Percentiles rank a stretch among this genome's conserved stretches.
Conservation (phyloP, 2,113 vertebrate genomes). For the Larimichthys polyactis region DNA sequence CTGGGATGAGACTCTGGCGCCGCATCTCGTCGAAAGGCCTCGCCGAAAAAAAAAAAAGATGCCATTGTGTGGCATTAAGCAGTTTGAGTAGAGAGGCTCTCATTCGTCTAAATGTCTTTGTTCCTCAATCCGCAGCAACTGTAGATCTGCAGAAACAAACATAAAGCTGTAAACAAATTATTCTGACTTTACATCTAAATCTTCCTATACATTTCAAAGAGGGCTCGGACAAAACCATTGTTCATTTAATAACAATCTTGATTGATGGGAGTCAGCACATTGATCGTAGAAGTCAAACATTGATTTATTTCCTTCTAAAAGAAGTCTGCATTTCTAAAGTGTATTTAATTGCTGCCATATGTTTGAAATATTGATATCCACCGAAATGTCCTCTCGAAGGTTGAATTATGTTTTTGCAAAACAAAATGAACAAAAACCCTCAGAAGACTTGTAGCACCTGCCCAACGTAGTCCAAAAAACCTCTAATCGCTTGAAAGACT, state of each 20-base stretch:
- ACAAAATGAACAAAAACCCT: conserved; percentile 6
- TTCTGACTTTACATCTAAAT: background rate
- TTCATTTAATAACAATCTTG: conserved; percentile 21
- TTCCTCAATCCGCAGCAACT: background rate
- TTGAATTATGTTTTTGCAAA: background rate
- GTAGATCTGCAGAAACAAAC: conserved; percentile 8
- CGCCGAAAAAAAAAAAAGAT: conserved; percentile 31
- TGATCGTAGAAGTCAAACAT: conserved; percentile 11
- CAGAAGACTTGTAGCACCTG: background rate
- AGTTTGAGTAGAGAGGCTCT: conserved; percentile 13
- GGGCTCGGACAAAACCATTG: background rate
- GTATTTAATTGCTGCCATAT: conserved; percentile 11
- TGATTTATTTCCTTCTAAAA: background rate
- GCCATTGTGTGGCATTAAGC: conserved; percentile 33
- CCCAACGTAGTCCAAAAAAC: background rate
- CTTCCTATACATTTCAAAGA: background rate
- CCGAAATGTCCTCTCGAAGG: background rate
- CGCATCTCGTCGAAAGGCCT: conserved; percentile 23
- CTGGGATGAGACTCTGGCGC: conserved; percentile 44
- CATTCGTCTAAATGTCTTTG: conserved; percentile 32
- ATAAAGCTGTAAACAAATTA: conserved; percentile 9
- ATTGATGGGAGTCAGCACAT: conserved; percentile 19
- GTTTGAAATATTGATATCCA: background rate
- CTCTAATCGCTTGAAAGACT: too few relatives aligned
- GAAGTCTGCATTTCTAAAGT: conserved; percentile 6